Evolutionary conservation across 2,113 vertebrate species (phyloP), one percentile per base, ranked within the genome.

Genomic region (Jacana jacana): DNA sequence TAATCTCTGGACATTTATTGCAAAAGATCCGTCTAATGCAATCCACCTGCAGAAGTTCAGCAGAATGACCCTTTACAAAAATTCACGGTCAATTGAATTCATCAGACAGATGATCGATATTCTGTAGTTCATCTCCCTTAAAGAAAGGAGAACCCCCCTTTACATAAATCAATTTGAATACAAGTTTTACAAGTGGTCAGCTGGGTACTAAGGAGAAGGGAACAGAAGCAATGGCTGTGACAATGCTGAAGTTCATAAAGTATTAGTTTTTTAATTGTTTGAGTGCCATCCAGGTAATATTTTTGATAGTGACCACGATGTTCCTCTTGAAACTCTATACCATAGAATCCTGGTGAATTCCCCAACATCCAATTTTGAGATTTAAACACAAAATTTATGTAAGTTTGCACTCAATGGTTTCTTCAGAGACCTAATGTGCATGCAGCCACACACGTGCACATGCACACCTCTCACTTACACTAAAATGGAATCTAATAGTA

Each of bases 381-480:
- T 23, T 73, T 13, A 55, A 35, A 58, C 5, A 35, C 17, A 71
- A 40, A 78, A 71, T 81, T 60, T 3, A 71, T 75, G 51, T 7
- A 25, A 31, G 8, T 58, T 89, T 71, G 10, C 5, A 10, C 6
- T 25, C 28, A 10, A 7, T 25, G 1, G n/a, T 73, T 71, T 54
- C 54, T 78, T 64, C 61, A 68, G 48, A 81, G 28, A 39, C 3
- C 18, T 33, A 54, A n/a, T 8, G 15, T 51, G 17, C 4, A 8
- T 52, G 6, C 15, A 72, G 3, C 18, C 2, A 5, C 18, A 33
- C 16, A 35, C 16, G 24, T 3, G 0, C 11, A 31, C 10, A 31
- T 6, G 12, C 7, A 6, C 42, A 60, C 5, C 5, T 57, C n/a
- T 68, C 44, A 24, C 19, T n/a, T 44, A 58, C 8, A 24, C 24